A percentile compares a stretch with the other conserved stretches of the same genome.
These are phyloP conservation scores for Eupsilia transversa DNA, from an alignment of 2,888 invertebrate species.

Conservation along the genomic window DNA sequence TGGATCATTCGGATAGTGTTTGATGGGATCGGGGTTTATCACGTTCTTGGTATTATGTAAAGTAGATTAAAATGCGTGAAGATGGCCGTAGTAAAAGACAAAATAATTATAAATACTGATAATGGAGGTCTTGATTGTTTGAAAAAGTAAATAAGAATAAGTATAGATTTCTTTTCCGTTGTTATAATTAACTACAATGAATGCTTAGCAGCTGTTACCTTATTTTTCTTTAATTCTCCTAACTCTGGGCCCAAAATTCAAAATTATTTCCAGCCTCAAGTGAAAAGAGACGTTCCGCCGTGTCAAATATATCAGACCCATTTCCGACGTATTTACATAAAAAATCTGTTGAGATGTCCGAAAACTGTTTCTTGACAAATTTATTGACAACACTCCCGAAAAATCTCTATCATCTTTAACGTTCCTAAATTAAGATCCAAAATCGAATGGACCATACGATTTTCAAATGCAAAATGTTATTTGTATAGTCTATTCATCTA, in stretches of 20 bases:
- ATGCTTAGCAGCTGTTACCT: slow-evolving; percentile 32
- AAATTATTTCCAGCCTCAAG: slow-evolving; percentile 39
- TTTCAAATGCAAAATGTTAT: slow-evolving; percentile 20
- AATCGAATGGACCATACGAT: background rate
- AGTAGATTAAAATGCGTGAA: background rate
- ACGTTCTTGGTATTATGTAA: background rate
- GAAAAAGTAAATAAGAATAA: background rate
- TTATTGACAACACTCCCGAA: background rate
- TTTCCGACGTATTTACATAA: slow-evolving; percentile 53
- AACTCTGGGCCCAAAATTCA: slow-evolving; percentile 17
- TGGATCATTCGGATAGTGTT: slow-evolving; percentile 19
- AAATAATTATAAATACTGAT: background rate
- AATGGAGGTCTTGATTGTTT: background rate
- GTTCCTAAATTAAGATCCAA: slow-evolving; percentile 2
- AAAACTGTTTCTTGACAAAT: slow-evolving; percentile 41
- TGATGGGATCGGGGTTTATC: slow-evolving; percentile 12
- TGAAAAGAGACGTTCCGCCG: slow-evolving; percentile 53
- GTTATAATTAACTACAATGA: background rate
- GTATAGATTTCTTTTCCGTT: no score
- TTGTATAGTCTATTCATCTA: slow-evolving; percentile 34
- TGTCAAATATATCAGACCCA: slow-evolving; percentile 63
- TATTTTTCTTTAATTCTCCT: slow-evolving; percentile 11
- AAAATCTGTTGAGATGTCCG: slow-evolving; percentile 46
- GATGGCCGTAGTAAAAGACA: background rate
- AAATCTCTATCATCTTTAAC: slow-evolving; percentile 5